Percentiles rank a stretch among this genome's conserved stretches.
phyloP scores from a whole-genome alignment of 2,113 vertebrate species.

The Balaenoptera acutorostrata region DNA sequence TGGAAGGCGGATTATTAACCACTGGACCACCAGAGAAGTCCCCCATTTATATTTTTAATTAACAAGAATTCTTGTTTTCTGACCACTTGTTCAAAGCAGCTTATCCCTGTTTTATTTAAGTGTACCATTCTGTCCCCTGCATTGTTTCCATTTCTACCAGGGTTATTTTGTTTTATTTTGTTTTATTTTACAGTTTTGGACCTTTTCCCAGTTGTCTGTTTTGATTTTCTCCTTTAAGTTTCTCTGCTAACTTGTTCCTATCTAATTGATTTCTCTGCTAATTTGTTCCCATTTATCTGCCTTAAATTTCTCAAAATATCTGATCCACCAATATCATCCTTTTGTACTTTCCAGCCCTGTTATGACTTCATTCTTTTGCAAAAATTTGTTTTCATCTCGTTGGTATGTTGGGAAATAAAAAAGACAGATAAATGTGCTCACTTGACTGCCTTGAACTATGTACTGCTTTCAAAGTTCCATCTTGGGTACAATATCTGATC shows the following conservation, averaged over 20 bases:
- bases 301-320: slow-evolving; percentile 4
- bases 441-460: neutral
- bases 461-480: neutral
- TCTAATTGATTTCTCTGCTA: neutral
- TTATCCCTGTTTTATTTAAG: neutral
- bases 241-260: neutral
- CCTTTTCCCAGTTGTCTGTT: neutral
- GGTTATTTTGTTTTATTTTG: neutral
- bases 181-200: neutral
- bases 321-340: neutral
- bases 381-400: neutral
- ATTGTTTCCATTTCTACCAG: neutral
- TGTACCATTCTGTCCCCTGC: neutral
- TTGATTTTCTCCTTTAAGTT: neutral
- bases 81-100: neutral
- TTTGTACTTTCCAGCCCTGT: neutral
- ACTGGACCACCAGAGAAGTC: no score
- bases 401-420: neutral
- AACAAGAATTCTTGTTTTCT: neutral
- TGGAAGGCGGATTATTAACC: no score
- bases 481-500: neutral
- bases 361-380: neutral
- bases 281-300: neutral
- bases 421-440: neutral
- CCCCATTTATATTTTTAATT: neutral